Evolutionary conservation across 2,797 vertebrate species (phyloP).

Genomic region (Malacoctenus gilli): DNA sequence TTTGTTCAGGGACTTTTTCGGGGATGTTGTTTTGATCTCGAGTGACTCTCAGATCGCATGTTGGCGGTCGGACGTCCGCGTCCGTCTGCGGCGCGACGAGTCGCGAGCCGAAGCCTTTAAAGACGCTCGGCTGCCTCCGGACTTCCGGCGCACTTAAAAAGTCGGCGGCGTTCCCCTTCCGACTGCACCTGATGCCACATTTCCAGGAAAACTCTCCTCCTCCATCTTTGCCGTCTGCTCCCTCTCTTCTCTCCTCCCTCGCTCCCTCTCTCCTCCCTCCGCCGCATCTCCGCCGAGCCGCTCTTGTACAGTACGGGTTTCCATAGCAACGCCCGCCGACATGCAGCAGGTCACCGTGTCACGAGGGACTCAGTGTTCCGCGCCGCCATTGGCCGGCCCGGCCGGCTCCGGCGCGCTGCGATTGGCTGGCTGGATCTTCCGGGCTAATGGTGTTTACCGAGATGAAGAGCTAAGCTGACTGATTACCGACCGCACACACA

Average conservation of each 20-base stretch:
- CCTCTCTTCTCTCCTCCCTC: constrained; percentile 50
- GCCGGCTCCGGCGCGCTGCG: constrained; percentile 31
- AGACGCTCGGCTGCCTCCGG: constrained; percentile 49
- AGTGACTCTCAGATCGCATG: too few relatives aligned
- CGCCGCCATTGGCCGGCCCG: constrained; percentile 70
- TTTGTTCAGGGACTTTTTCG: too few relatives aligned
- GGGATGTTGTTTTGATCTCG: too few relatives aligned
- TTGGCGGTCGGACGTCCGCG: too few relatives aligned
- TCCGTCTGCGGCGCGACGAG: too few relatives aligned
- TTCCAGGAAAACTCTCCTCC: constrained; percentile 52
- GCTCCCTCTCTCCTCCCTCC: constrained; percentile 58
- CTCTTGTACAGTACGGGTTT: constrained; percentile 81
- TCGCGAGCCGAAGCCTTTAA: too few relatives aligned
- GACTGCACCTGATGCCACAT: constrained; percentile 48
- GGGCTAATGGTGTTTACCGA: constrained; percentile 83
- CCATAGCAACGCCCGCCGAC: constrained; percentile 82
- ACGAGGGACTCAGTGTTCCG: constrained; percentile 71
- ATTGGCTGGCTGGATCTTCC: constrained; percentile 78
- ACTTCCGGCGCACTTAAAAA: too few relatives aligned
- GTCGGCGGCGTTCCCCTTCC: constrained; percentile 34
- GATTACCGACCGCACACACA: constrained; percentile 63
- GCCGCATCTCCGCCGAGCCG: constrained; percentile 61
- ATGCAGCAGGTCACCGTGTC: constrained; percentile 82
- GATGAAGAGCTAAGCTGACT: constrained; percentile 80
- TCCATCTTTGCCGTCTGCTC: too few relatives aligned